Evolutionary conservation across 1,140 invertebrate species (phyloP), one percentile per base, ranked within the genome.

Genomic region (Matsumurasca onukii): DNA sequence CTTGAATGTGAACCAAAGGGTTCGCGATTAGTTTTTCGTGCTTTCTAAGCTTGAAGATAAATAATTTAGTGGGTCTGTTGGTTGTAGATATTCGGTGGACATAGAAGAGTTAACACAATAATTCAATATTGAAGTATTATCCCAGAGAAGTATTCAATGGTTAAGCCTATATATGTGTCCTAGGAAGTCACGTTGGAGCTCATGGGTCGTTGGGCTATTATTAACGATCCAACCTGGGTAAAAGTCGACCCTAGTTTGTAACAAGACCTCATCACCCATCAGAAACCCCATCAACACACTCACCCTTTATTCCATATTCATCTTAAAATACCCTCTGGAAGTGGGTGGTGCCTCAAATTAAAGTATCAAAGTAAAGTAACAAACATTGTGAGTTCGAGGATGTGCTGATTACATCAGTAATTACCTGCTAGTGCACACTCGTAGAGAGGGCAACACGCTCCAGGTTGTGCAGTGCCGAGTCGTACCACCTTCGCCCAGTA

Each of bases 381-480:
- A n/a, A n/a, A n/a, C n/a, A n/a, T n/a, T n/a, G n/a, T 39, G 49
- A 24, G 12, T 5, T 13, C 5, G 3, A 52, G 49, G 5, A 15
- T 5, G 22, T 52, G 49, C 5, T 20, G 49, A n/a, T n/a, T 12
- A 3, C 5, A 20, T 13, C 3, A 5, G 49, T 59, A 31, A 2
- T 31, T 15, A 71, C 70, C 48, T 13, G 52, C 64, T 12, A 49
- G 31, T 12, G 65, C 61, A 57, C 78, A 79, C 66, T 77, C 68
- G 68, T 71, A 75, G 5, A 75, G 55, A 24, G 76, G 73, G 70
- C 78, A 79, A 68, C 78, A 79, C 3, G 73, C 55, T 1, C 77
- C 78, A 25, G 78, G 78, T 51, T 75, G 71, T 15, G 73, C 73
- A 15, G 71, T 76, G 24, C 74, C 75, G 22, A 61, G 68, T 3